Base-by-base conservation (phyloP, 1,140 invertebrate species). In the Brachionus manjavacas region DNA sequence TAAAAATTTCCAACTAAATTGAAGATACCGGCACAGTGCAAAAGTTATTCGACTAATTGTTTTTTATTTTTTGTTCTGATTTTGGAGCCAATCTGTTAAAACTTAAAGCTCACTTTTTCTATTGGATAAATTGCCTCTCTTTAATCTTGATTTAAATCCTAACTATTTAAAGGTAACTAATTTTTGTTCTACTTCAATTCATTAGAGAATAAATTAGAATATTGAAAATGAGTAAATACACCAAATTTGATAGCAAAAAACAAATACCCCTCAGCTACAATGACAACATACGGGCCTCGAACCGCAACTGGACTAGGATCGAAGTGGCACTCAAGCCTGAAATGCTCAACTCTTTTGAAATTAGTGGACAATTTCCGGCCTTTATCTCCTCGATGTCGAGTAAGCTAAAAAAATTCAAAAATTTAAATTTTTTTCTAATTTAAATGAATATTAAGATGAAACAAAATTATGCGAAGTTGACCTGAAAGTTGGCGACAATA, bases 161-260 rank as follows among this genome's bases (percentile, higher is more conserved):
- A 72, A 16, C 68, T 72, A 72, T 72, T 43, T 72, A 72, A 72
- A 72, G 31, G 68, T 72, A 72, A 72, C 68, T 72, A 72, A 72
- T 39, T 72, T 72, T 41, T 41, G 31, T 35, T 66, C 14, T 4
- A 14, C 14, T 14, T 39, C 12, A 35, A 68, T n/a, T 68, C 66
- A 68, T 68, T 39, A 68, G 66, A 68, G 66, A 68, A n/a, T 20
- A 25, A 25, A 60, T 23, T 60, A 9, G 4, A 16, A 20, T n/a
- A 68, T 31, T 11, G 23, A 68, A 68, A 68, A 72, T 72, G 68
- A 41, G 35, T 72, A 72, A 72, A 72, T 41, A 72, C 68, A n/a
- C n/a, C 2, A 72, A 72, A 72, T 20, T 72, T 72, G 68, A 72
- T 16, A 41, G 14, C n/a, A 41, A 39, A 39, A 72, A 41, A 72